Base-by-base conservation (phyloP, 2,797 vertebrate genomes). In the Macrochelys suwanniensis region DNA sequence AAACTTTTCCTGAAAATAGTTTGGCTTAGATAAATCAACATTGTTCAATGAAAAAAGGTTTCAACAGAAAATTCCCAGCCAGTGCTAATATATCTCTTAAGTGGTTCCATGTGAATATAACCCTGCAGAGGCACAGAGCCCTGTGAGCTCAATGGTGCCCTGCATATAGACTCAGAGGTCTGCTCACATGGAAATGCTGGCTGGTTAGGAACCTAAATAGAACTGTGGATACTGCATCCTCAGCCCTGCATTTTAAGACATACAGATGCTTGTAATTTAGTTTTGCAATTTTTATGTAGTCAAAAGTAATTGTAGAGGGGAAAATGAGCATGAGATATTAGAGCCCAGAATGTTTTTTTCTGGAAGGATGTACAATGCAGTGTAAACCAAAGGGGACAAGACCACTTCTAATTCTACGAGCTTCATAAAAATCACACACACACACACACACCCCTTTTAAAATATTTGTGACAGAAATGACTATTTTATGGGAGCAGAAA, bases 401-500 rank as follows among this genome's bases (percentile, higher is more conserved):
- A 4, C 47, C 56, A 7, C 37, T 16, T 51, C 71, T 57, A 85
- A 85, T 84, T 86, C 54, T 50, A 19, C 37, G 25, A 2, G 79
- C 87, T 82, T 9, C 10, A 7, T 85, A 5, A 89, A 85, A 95
- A 84, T 87, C 84, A 33, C 12, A 1, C 23, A 1, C 19, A 4
- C 2, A 53, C 33, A 76, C 3, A 1, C 6, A 49, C 71, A 85
- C 74, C 1, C 26, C 9, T 81, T 83, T 97, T 81, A 89, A 94
- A 1, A 2, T 77, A 82, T 86, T 89, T 94, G 23, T 89, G 80
- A n/a, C 0, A 1, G 57, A 96, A 94, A 45, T 95, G 84, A 79
- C 59, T 89, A 93, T 94, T 92, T 80, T 68, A 31, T 42, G 89
- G 74, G 17, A 97, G 59, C 79, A 87, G 33, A 92, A 92, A 85